These are phyloP conservation scores for Lithophane leautieri DNA, from an alignment of 2,888 invertebrate species.

Conservation along the genomic window DNA sequence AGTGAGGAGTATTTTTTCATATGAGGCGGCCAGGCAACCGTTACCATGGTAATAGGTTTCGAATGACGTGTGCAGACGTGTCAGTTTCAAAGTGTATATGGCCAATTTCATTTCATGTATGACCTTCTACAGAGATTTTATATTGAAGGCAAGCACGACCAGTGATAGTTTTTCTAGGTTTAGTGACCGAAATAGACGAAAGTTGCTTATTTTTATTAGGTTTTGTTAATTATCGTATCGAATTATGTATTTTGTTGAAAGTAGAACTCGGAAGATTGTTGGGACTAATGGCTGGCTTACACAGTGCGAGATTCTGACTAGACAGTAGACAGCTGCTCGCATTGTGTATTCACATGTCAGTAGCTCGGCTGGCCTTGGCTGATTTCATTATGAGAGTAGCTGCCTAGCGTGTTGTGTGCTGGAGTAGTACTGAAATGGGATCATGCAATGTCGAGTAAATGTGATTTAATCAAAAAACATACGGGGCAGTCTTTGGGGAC, in stretches of 20 bases:
- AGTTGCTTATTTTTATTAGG: conserved; percentile 8
- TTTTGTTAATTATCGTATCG: not conserved
- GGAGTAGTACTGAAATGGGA: too few species aligned
- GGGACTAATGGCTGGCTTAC: not conserved
- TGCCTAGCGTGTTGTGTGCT: too few species aligned
- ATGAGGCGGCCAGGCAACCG: conserved; percentile 41
- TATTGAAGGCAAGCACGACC: conserved; percentile 26
- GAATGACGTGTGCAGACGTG: conserved; percentile 31
- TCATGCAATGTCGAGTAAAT: too few species aligned
- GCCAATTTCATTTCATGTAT: conserved; percentile 27
- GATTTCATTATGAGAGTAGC: too few species aligned
- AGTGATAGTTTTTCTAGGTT: not conserved
- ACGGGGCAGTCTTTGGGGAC: too few species aligned
- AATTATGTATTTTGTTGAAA: not conserved
- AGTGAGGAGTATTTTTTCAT: conserved; percentile 19
- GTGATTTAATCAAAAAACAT: too few species aligned
- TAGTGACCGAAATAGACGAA: conserved; percentile 9
- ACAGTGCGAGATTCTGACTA: too few species aligned
- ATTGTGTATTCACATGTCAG: too few species aligned
- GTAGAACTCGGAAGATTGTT: not conserved
- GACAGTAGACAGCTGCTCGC: too few species aligned
- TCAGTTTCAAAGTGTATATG: conserved; percentile 15
- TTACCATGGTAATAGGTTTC: conserved; percentile 15
- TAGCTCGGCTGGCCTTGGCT: too few species aligned
- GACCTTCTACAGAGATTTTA: conserved; percentile 43